These are phyloP conservation scores for Drosophila ezoana DNA, from an alignment of 2,888 invertebrate genomes.

Conservation along the genomic window DNA sequence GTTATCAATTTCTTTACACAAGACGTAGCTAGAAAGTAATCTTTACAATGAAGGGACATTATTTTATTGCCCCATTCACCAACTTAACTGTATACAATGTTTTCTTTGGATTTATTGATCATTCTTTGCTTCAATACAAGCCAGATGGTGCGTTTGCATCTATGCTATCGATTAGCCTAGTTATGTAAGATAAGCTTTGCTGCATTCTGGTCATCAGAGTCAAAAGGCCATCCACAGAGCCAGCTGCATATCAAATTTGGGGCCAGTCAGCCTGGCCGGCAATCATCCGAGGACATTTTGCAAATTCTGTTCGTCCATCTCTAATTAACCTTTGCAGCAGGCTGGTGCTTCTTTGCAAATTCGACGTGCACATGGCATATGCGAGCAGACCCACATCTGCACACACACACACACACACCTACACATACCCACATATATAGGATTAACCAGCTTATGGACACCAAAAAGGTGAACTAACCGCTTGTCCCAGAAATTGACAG, in stretches of 20 bases:
- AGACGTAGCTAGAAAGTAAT: no score
- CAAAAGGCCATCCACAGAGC: constrained; percentile 10
- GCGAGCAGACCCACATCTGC: constrained; percentile 1
- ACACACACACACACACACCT: neutral
- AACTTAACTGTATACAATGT: neutral
- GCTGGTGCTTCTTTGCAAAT: constrained; percentile 18
- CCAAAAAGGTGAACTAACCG: constrained; percentile 35
- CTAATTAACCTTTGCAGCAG: constrained; percentile 33
- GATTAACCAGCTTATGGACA: neutral
- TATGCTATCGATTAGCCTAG: constrained; percentile 11
- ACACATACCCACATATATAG: neutral
- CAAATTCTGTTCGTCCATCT: constrained; percentile 28
- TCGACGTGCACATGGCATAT: constrained; percentile 15
- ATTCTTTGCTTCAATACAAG: neutral
- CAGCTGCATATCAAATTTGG: constrained; percentile 23
- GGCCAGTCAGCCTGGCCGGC: neutral
- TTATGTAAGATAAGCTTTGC: constrained; percentile 11
- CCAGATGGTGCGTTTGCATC: neutral
- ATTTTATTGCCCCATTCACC: no score
- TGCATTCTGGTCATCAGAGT: constrained; percentile 5
- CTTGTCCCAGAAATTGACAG: constrained; percentile 27
- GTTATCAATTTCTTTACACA: neutral
- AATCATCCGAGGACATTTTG: constrained; percentile 12
- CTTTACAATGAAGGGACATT: no score
- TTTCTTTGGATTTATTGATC: neutral